Base-by-base conservation (phyloP, 2,797 vertebrate species). In the Capromys pilorides region DNA sequence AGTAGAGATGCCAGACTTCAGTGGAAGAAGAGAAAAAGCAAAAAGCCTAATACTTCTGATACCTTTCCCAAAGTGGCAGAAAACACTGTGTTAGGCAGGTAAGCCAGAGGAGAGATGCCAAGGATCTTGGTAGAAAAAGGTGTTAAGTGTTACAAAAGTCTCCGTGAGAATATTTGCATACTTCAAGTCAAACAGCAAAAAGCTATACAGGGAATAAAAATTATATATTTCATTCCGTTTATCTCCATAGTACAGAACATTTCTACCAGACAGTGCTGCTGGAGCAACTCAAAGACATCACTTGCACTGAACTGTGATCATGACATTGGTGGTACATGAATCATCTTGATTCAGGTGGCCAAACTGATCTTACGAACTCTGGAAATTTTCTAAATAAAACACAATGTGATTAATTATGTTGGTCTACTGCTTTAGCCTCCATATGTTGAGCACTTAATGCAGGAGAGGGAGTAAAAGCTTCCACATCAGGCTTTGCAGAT, bases 161-260 rank as follows among this genome's bases (percentile, higher is more conserved):
- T 81, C 49, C 73, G 13, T 62, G 73, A 90, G n/a, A 86, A 75
- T 75, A 11, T 77, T 75, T 75, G 26, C 51, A 78, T 91, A 11
- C n/a, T 91, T 95, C 22, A 80, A 49, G 59, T 54, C 31, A 90
- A 93, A 83, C 14, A n/a, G 54, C 36, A 57, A 82, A 95, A 71
- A 61, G 21, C 49, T 54, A 91, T 18, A 84, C 71, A 36, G 22
- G 64, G 11, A 71, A 86, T 89, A 67, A 91, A 75, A 87, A 36
- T 66, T 79, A 79, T n/a, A 6, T 84, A 66, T 89, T 93, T 91
- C 57, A 31, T 12, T 49, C 22, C 31, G 57, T 80, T 62, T 83
- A 39, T 41, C 61, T 71, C 61, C 69, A 64, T 12, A 31, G 21
- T 45, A 81, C 3, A 78, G 61, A 75, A 19, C 28, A 28, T 86